phyloP scores from a whole-genome alignment of 1,140 invertebrate species.

The Glossosoma conforme region DNA sequence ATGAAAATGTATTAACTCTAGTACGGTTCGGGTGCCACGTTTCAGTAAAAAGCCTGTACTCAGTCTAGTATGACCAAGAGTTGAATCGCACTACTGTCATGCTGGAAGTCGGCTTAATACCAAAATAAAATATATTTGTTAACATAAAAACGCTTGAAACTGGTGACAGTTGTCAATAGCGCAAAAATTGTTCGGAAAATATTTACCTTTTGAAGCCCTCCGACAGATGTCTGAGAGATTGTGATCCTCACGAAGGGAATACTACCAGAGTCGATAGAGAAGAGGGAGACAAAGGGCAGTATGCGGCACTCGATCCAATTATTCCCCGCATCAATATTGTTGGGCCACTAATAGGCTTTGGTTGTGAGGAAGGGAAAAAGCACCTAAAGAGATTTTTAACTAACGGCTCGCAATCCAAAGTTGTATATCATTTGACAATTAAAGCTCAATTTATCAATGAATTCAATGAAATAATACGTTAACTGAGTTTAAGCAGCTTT shows the following conservation, averaged over 20 bases:
- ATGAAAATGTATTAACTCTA: no score
- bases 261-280: background rate
- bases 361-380: slow-evolving; percentile 1
- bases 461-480: no score
- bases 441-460: no score
- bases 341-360: slow-evolving; percentile 23
- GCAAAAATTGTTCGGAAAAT: no score
- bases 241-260: slow-evolving; percentile 1
- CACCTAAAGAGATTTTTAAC: no score
- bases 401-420: no score
- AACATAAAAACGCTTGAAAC: no score
- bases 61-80: background rate
- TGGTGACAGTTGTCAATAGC: no score
- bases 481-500: no score
- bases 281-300: background rate
- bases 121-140: background rate
- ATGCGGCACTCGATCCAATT: slow-evolving; percentile 23
- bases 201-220: background rate
- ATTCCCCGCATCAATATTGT: slow-evolving; percentile 29
- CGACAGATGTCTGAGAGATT: slow-evolving; percentile 17
- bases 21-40: no score
- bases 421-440: no score
- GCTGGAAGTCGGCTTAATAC: background rate
- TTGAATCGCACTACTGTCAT: background rate
- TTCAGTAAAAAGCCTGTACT: background rate